Base-by-base conservation (phyloP, 2,797 vertebrate genomes). In the Gallinago nigripennis region DNA sequence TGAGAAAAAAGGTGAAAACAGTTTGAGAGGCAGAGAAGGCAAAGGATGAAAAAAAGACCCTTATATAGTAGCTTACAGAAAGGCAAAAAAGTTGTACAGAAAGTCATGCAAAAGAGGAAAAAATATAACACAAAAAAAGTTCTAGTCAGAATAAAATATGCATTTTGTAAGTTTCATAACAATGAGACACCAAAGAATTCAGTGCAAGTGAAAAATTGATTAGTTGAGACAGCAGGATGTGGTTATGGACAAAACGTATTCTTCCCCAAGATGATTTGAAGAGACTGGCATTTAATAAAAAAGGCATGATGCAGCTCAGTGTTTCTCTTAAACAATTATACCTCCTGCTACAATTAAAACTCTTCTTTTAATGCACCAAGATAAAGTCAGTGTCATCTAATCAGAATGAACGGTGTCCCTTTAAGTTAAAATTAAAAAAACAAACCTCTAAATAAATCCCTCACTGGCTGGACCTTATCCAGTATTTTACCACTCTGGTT, bases 401-500 rank as follows among this genome's bases (percentile, higher is more conserved):
- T 43, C 43, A 69, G 24, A n/a, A 53, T 3, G 17, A 20, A 31
- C 9, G 45, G 6, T 37, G 66, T 57, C 23, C 11, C 27, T 58
- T 68, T 43, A 35, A 37, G 17, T 23, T 53, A 41, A 54, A 61
- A n/a, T 8, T 41, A 18, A 70, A 69, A 37, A 16, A 1, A 0
- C 37, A 53, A 57, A 63, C 16, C 5, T 57, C 43, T 46, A 30
- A 60, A 60, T 51, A 61, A 57, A 72, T 35, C 9, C 30, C 51
- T 7, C 4, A 16, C 5, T 69, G 41, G 1, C 24, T 57, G 56
- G 14, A 39, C 10, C 33, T 61, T 3, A 48, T 33, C 23, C 4
- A 0, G 0, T 31, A 11, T 50, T 61, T 90, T 73, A 15, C 37
- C 19, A 19, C 4, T 12, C 6, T 1, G 2, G 10, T 8, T 24